phyloP scores from a whole-genome alignment of 1,140 invertebrate genomes.

The Procambarus virginalis region DNA sequence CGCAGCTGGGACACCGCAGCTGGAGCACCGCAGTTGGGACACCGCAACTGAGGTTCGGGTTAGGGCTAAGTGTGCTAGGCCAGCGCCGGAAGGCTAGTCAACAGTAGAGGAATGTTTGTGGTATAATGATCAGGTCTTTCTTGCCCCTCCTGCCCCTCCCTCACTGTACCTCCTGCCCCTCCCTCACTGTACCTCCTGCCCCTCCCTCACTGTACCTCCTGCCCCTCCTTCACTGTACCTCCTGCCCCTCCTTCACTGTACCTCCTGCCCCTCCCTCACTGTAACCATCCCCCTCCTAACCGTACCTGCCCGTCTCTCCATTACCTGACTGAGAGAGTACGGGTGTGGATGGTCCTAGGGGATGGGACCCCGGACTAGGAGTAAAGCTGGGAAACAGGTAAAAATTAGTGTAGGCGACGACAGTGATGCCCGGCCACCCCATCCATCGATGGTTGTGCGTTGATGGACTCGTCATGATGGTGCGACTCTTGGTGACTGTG shows the following conservation, averaged over 20 bases:
- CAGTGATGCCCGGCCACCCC: background rate
- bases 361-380: no score
- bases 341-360: no score
- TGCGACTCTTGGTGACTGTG: no score
- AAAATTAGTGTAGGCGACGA: no score
- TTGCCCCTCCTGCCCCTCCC: conserved; percentile 16
- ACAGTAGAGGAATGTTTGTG: conserved; percentile 16
- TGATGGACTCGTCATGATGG: no score
- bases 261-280: no score
- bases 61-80: background rate
- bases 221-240: background rate
- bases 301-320: no score
- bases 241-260: no score
- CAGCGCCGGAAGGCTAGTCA: conserved; percentile 19
- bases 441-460: background rate
- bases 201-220: background rate
- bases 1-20: no score
- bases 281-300: background rate
- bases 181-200: background rate
- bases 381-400: no score
- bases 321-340: no score
- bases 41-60: background rate
- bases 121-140: conserved; percentile 11
- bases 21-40: no score
- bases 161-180: background rate